A percentile compares a stretch with the other conserved stretches of the same genome.
phyloP scores from a whole-genome alignment of 2,113 vertebrate genomes.

The Phycodurus eques region DNA sequence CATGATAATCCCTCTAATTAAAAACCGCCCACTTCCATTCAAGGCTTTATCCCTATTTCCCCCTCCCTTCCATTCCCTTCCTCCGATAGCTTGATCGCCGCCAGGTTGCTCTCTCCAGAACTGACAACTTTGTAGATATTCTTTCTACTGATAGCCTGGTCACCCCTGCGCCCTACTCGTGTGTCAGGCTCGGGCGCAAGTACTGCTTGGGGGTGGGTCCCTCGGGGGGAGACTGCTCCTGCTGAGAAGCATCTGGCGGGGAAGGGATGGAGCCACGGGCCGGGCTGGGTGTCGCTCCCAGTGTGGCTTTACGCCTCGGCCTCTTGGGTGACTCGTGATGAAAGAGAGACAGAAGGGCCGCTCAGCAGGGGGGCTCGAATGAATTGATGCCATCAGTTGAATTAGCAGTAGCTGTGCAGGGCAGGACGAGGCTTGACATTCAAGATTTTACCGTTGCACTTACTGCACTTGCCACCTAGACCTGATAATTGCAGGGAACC shows the following conservation, averaged over 20 bases:
- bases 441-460: not conserved
- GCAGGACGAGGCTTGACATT: not conserved
- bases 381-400: constrained; percentile 29
- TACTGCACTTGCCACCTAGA: not conserved
- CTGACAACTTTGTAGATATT: constrained; percentile 79
- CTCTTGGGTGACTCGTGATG: constrained; percentile 63
- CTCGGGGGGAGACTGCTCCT: not conserved
- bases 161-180: not conserved
- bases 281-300: constrained; percentile 23
- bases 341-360: constrained; percentile 42
- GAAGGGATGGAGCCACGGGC: constrained; percentile 14
- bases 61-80: not conserved
- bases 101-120: constrained; percentile 74
- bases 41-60: not conserved
- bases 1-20: constrained; percentile 57
- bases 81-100: constrained; percentile 69
- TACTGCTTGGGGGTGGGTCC: constrained; percentile 23
- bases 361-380: constrained; percentile 20
- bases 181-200: constrained; percentile 17
- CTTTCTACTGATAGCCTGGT: constrained; percentile 27
- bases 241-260: constrained; percentile 18
- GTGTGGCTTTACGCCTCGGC: constrained; percentile 32
- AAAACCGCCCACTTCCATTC: constrained; percentile 19
- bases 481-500: not conserved
- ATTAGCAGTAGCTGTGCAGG: constrained; percentile 3